phyloP scores from a whole-genome alignment of 2,113 vertebrate species.

The Penelope pileata region DNA sequence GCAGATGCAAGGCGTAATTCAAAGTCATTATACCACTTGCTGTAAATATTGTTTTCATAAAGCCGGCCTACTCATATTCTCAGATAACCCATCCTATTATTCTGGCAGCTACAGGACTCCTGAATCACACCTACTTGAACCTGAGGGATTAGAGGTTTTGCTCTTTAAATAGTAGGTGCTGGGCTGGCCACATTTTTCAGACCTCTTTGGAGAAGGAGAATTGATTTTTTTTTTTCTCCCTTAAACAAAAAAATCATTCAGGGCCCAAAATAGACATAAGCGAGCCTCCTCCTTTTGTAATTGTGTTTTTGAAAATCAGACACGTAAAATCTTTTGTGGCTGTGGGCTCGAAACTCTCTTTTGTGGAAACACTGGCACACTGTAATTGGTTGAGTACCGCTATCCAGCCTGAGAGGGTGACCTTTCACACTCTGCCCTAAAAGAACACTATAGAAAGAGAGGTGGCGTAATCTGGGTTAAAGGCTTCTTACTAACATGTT shows the following conservation, averaged over 20 bases:
- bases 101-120: background rate
- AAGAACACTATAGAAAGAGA: slow-evolving; percentile 88
- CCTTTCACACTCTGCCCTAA: slow-evolving; percentile 86
- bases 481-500: slow-evolving; percentile 90
- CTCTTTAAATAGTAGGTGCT: slow-evolving; percentile 25
- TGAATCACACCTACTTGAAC: slow-evolving; percentile 32
- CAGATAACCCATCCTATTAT: slow-evolving; percentile 26
- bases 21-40: background rate
- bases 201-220: slow-evolving; percentile 29
- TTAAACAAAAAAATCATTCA: slow-evolving; percentile 40
- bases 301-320: slow-evolving; percentile 65
- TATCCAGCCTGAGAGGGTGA: slow-evolving; percentile 91
- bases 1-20: background rate
- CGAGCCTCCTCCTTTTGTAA: slow-evolving; percentile 33
- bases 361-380: slow-evolving; percentile 81
- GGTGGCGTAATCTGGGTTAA: slow-evolving; percentile 90
- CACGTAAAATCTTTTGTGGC: slow-evolving; percentile 83
- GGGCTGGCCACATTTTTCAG: background rate
- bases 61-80: slow-evolving; percentile 14
- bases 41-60: slow-evolving; percentile 21
- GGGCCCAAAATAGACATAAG: slow-evolving; percentile 4
- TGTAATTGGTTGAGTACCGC: slow-evolving; percentile 89
- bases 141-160: slow-evolving; percentile 31
- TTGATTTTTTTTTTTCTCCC: background rate
- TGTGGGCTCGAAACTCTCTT: slow-evolving; percentile 73